A percentile compares a stretch with the other conserved stretches of the same genome.
These are phyloP conservation scores for Bembecia ichneumoniformis DNA, from an alignment of 2,888 invertebrate species.

Conservation along the genomic window DNA sequence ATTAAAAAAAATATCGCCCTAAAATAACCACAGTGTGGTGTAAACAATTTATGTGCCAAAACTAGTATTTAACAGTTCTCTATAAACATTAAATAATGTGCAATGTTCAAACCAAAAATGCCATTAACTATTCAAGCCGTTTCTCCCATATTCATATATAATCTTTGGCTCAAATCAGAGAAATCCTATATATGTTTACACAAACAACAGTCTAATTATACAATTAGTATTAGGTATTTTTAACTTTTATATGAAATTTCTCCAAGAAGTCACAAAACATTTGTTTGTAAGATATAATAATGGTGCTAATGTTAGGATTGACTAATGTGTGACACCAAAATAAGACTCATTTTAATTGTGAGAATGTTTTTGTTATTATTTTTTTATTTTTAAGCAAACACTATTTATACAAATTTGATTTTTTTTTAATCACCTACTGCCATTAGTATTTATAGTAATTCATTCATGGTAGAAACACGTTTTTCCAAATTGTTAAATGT, in stretches of 20 bases:
- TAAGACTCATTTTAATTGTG: conserved; percentile 65
- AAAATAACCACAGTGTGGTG: conserved; percentile 45
- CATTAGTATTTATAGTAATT: conserved; percentile 59
- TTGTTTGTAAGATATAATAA: conserved; percentile 63
- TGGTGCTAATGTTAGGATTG: conserved; percentile 70
- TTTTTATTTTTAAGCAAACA: conserved; percentile 67
- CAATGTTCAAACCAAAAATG: conserved; percentile 72
- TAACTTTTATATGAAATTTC: conserved; percentile 69
- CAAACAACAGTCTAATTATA: conserved; percentile 54
- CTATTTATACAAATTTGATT: conserved; percentile 64
- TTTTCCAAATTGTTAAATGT: conserved; percentile 47
- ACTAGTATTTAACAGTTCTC: conserved; percentile 53
- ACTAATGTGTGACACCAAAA: conserved; percentile 70
- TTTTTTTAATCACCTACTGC: conserved; percentile 49
- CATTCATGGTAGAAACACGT: conserved; percentile 41
- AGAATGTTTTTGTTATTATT: conserved; percentile 67
- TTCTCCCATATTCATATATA: conserved; percentile 44
- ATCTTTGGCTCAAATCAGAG: conserved; percentile 68
- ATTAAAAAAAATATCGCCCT: conserved; percentile 50
- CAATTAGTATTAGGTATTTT: conserved; percentile 68
- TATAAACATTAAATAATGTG: conserved; percentile 54
- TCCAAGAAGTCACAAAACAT: conserved; percentile 69
- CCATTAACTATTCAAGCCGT: conserved; percentile 59
- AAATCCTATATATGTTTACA: conserved; percentile 52
- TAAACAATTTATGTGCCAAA: conserved; percentile 49